A percentile compares a stretch with the other conserved stretches of the same genome.
Evolutionary conservation across 2,888 invertebrate species (phyloP).

Genomic region (Aporophyla lueneburgensis): DNA sequence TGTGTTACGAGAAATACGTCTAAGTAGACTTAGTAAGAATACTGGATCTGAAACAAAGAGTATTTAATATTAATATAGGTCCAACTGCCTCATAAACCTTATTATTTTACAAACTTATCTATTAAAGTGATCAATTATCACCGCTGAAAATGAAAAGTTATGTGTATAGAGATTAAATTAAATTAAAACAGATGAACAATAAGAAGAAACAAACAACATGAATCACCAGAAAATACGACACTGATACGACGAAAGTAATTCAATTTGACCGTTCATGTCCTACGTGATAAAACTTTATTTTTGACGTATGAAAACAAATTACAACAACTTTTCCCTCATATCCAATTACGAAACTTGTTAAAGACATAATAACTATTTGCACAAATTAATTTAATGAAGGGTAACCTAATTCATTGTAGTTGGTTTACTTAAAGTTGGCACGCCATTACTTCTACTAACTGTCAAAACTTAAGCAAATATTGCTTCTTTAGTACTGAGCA

Average conservation of each 20-base stretch:
- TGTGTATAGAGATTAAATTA: background rate
- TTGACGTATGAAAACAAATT: slow-evolving; percentile 28
- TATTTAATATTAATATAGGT: background rate
- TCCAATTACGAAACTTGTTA: slow-evolving; percentile 38
- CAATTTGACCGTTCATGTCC: slow-evolving; percentile 6
- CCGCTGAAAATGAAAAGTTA: background rate
- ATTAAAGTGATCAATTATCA: background rate
- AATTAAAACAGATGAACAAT: background rate
- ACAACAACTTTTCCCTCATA: slow-evolving; percentile 42
- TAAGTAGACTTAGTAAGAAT: background rate
- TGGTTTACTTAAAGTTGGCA: slow-evolving; percentile 71
- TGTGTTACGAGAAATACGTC: slow-evolving; percentile 1
- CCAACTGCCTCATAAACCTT: too few relatives aligned
- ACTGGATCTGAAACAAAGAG: background rate
- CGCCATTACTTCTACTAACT: slow-evolving; percentile 73
- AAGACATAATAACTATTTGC: slow-evolving; percentile 45
- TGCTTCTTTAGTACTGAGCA: slow-evolving; percentile 75
- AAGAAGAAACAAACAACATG: background rate
- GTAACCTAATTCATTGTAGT: slow-evolving; percentile 71
- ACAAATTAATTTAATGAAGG: slow-evolving; percentile 66
- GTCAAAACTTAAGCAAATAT: slow-evolving; percentile 81
- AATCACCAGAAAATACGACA: slow-evolving; percentile 13
- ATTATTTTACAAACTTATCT: background rate
- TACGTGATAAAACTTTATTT: slow-evolving; percentile 8
- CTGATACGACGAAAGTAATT: background rate